A percentile compares a stretch with the other conserved stretches of the same genome.
phyloP scores from a whole-genome alignment of 2,797 vertebrate genomes.

The Sarcoramphus papa region DNA sequence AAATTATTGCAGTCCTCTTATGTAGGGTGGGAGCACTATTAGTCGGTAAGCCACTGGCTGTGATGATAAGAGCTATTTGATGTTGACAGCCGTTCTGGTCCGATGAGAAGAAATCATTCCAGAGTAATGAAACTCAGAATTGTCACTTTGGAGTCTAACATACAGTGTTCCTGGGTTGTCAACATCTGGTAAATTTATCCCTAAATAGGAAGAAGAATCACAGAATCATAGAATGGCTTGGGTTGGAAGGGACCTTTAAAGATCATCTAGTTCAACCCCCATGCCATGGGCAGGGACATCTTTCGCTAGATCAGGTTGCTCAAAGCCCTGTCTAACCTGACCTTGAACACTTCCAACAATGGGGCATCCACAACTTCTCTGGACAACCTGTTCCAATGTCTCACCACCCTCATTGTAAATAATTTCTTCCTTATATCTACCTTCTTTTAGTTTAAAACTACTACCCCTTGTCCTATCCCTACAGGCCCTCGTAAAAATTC shows the following conservation, averaged over 20 bases:
- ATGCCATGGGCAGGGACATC: neutral
- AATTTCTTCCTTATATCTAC: neutral
- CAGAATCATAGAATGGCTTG: neutral
- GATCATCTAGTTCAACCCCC: neutral
- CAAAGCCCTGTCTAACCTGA: neutral
- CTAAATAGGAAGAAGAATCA: neutral
- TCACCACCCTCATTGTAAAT: neutral
- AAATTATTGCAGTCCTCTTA: neutral
- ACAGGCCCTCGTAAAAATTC: neutral
- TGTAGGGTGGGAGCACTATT: neutral
- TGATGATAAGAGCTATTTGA: neutral
- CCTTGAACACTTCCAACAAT: neutral
- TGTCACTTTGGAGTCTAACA: neutral
- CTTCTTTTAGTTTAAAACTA: neutral
- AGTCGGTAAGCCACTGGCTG: neutral
- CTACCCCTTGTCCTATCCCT: neutral
- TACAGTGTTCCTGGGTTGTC: neutral
- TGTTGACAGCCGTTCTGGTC: neutral
- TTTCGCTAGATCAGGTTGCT: neutral
- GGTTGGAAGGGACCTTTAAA: neutral
- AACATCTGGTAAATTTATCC: neutral
- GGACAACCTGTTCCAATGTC: rapidly evolving
- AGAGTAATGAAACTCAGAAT: neutral
- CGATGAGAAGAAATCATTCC: neutral
- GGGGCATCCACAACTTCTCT: neutral